A percentile compares a stretch with the other conserved stretches of the same genome.
phyloP scores from a whole-genome alignment of 2,113 vertebrate species.

The Myrmophylax atrothorax region DNA sequence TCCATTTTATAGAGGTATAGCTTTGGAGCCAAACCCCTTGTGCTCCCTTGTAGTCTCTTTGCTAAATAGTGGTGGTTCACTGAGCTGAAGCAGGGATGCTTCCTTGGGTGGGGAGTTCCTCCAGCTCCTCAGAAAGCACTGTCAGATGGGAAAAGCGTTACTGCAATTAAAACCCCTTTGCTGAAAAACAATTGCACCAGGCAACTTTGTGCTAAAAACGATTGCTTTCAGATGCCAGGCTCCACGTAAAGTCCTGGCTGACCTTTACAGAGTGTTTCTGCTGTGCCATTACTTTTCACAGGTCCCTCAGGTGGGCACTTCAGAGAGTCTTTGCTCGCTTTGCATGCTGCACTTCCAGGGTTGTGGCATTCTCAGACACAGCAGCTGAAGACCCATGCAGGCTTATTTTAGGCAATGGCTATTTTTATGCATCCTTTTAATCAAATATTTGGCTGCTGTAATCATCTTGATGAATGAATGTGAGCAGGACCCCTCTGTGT shows the following conservation, averaged over 20 bases:
- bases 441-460: slow-evolving; percentile 40
- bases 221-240: neutral
- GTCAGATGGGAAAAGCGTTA: accelerated
- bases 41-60: neutral
- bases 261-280: neutral
- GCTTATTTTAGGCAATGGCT: neutral
- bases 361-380: neutral
- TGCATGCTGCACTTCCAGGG: accelerated
- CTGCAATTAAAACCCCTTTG: neutral
- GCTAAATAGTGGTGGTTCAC: neutral
- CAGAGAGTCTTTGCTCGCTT: neutral
- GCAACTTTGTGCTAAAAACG: neutral
- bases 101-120: neutral
- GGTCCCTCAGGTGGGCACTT: neutral
- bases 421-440: slow-evolving; percentile 51
- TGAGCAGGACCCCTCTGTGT: neutral
- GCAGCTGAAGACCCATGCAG: neutral
- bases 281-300: neutral
- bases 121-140: neutral
- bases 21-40: neutral
- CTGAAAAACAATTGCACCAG: neutral
- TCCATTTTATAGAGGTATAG: neutral
- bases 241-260: neutral
- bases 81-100: accelerated
- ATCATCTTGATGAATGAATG: slow-evolving; percentile 52